Evolutionary conservation across 2,113 vertebrate species (phyloP).

Genomic region (Spheniscus mendiculus): DNA sequence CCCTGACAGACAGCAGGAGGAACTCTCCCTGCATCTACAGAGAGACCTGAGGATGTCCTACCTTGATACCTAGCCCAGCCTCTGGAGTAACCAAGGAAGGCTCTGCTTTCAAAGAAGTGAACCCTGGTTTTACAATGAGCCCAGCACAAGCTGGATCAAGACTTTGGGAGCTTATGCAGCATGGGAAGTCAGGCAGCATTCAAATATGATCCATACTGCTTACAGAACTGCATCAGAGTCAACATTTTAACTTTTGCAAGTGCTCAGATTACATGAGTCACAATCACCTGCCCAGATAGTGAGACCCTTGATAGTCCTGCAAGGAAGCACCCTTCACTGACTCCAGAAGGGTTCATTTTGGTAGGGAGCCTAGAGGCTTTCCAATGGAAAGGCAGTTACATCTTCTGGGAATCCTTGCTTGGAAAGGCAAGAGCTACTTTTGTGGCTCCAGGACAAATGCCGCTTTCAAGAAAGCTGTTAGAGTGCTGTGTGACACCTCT

Average conservation of each 20-base stretch:
- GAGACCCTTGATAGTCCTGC: fast-evolving
- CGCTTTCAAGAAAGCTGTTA: neutral
- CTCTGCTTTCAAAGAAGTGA: neutral
- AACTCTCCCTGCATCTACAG: neutral
- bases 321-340: neutral
- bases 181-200: neutral
- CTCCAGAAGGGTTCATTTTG: neutral
- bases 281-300: neutral
- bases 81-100: neutral
- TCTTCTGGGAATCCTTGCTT: neutral
- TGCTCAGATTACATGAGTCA: neutral
- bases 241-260: neutral
- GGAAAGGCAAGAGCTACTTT: neutral
- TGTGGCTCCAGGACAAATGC: neutral
- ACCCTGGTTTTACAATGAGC: neutral
- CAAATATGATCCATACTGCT: neutral
- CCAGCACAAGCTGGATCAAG: neutral
- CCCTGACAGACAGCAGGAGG: neutral
- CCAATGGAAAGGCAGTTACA: neutral
- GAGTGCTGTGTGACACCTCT: neutral
- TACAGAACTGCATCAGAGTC: neutral
- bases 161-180: neutral
- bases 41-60: neutral
- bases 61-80: neutral
- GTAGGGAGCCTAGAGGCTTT: neutral